Conservation (phyloP, 2,113 vertebrate genomes). For the Tupaia tana region DNA sequence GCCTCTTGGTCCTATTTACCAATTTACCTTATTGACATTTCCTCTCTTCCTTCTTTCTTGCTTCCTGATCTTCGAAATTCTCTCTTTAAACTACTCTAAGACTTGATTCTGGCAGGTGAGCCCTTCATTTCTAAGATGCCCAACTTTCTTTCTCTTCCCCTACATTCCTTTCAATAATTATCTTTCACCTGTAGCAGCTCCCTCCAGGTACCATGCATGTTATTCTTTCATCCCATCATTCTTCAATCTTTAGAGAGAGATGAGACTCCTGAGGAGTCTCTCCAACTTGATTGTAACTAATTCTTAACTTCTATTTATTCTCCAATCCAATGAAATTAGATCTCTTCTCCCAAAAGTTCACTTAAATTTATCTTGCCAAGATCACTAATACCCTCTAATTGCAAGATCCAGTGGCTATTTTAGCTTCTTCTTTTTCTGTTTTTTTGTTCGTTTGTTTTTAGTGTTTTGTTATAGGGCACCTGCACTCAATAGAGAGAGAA, state of each 20-base stretch:
- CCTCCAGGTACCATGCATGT: accelerated
- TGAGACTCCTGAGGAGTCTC: background rate
- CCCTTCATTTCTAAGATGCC: background rate
- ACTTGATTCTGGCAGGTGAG: background rate
- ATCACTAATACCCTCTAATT: background rate
- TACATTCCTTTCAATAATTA: background rate
- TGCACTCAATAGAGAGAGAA: too few relatives aligned
- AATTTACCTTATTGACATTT: too few relatives aligned
- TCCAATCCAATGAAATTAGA: background rate
- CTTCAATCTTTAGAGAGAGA: background rate
- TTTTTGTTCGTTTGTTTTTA: too few relatives aligned
- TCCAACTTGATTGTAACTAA: background rate
- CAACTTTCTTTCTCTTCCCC: background rate
- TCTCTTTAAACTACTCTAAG: background rate
- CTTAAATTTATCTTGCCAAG: background rate
- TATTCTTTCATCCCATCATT: background rate
- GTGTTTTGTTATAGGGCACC: too few relatives aligned
- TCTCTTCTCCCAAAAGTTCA: background rate
- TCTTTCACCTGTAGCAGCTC: accelerated
- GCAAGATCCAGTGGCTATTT: background rate
- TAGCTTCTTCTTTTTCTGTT: background rate
- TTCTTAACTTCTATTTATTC: background rate
- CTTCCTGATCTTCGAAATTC: background rate
- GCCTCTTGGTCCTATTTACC: too few relatives aligned
- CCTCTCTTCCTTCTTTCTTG: background rate